A percentile compares a stretch with the other conserved stretches of the same genome.
These are phyloP conservation scores for Siniperca scherzeri DNA, from an alignment of 2,797 vertebrate species.

Conservation along the genomic window DNA sequence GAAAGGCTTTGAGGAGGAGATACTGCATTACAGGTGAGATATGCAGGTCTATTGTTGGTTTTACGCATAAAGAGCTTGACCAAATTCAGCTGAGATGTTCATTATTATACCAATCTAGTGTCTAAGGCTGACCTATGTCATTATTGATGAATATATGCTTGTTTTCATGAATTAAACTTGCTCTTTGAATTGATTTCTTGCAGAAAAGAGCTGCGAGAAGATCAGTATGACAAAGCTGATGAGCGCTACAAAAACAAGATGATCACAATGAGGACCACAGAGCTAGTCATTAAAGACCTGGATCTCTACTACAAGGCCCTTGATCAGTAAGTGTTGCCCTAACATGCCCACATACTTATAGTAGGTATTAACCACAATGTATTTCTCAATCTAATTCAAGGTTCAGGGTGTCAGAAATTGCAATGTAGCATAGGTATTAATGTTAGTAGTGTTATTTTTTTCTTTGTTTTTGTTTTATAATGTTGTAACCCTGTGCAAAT, in stretches of 20 bases:
- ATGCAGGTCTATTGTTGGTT: not conserved
- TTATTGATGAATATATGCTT: not conserved
- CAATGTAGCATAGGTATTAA: no score
- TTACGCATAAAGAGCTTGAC: not conserved
- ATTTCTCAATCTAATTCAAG: not conserved
- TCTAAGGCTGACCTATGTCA: not conserved
- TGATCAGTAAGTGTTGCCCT: slow-evolving; percentile 91
- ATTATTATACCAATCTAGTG: not conserved
- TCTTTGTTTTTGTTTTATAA: not conserved
- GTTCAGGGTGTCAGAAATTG: not conserved
- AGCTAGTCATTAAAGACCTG: slow-evolving; percentile 95
- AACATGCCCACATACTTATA: not conserved
- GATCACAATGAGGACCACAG: slow-evolving; percentile 96
- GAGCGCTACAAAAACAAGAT: slow-evolving; percentile 94
- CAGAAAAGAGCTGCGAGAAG: slow-evolving; percentile 93
- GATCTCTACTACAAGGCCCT: slow-evolving; percentile 98
- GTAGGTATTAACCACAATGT: not conserved
- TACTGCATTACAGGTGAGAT: slow-evolving; percentile 86
- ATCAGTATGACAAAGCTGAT: slow-evolving; percentile 93
- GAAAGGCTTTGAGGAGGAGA: slow-evolving; percentile 96
- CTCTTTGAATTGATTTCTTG: slow-evolving; percentile 52
- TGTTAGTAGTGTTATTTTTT: not conserved
- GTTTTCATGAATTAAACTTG: not conserved
- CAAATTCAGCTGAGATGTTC: not conserved
- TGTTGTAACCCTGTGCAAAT: not conserved